A percentile compares a stretch with the other conserved stretches of the same genome.
phyloP scores from a whole-genome alignment of 2,888 invertebrate genomes.

The Pachydiplax longipennis region DNA sequence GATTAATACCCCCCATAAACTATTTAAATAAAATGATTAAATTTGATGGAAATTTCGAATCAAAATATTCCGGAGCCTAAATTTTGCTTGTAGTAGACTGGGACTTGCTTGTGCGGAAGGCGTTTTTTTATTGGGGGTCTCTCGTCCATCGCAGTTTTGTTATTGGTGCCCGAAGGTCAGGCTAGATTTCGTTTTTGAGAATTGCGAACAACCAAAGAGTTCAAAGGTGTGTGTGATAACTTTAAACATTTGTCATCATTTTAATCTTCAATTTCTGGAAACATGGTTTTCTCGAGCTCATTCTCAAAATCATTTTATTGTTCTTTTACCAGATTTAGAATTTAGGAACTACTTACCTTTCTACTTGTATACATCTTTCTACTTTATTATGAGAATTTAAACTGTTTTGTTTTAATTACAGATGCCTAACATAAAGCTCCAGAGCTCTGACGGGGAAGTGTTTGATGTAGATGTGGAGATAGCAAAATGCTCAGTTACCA shows the following conservation, averaged over 20 bases:
- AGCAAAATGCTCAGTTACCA: slow-evolving; percentile 96
- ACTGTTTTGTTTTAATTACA: slow-evolving; percentile 55
- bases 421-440: slow-evolving; percentile 95
- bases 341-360: neutral
- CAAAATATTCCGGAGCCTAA: neutral
- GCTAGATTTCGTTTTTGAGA: neutral
- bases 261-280: neutral
- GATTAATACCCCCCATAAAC: neutral
- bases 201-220: neutral
- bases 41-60: neutral
- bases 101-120: neutral
- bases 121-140: neutral
- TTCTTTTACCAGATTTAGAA: neutral
- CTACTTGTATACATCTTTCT: neutral
- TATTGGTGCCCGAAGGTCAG: neutral
- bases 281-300: neutral
- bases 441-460: slow-evolving; percentile 93
- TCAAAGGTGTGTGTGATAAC: neutral
- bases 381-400: neutral
- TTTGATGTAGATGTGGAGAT: slow-evolving; percentile 97
- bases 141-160: neutral
- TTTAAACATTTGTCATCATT: neutral
- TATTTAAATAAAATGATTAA: neutral
- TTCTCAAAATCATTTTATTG: neutral
- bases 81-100: neutral